Base-by-base conservation (phyloP, 2,797 vertebrate genomes). In the Chelidonichthys spinosus region DNA sequence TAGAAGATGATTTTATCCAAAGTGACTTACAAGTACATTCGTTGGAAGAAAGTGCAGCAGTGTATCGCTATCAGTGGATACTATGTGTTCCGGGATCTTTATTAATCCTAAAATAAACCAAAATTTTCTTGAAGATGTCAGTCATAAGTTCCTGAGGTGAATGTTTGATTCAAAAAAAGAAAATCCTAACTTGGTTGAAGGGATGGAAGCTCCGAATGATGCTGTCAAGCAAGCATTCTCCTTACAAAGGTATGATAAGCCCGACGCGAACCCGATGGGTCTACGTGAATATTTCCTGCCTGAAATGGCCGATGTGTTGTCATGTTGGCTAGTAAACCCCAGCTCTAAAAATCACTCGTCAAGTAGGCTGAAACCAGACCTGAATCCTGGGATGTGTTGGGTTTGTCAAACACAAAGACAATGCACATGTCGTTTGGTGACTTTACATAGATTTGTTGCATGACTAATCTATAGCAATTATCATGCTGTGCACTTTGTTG, bases 111-210 rank as follows among this genome's bases (percentile, higher is more conserved):
- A 63, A 63, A 66, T 63, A 37, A 70, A 33, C n/a, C 3, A 35
- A 5, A 49, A 58, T 42, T 35, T 2, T 42, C 25, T 54, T 8
- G 10, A 59, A 52, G 43, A 60, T 64, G 54, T 74, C 63, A 68
- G 67, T 35, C 11, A 42, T 42, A 18, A 46, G 10, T 60, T 73
- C 55, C 40, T 63, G 66, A 35, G 25, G 32, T 15, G 53, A 69
- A 5, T 10, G 36, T 52, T 25, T 62, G 14, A 25, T 25, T 25
- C 1, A 79, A 49, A 58, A 15, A 4, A 15, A 55, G 35, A 55
- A 43, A 32, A 70, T 13, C 14, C 17, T 65, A 54, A 58, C 3
- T 49, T 50, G 25, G 60, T 61, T 43, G 25, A 63, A 63, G 10
- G 56, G 9, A 63, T 47, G 15, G 43, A 52, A 36, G 63, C 10